Evolutionary conservation across 37 sponge, comb jelly and placozoan species (phyloP), one percentile per base, ranked within the genome.

Genomic region (Cladorhizidae sp.): DNA sequence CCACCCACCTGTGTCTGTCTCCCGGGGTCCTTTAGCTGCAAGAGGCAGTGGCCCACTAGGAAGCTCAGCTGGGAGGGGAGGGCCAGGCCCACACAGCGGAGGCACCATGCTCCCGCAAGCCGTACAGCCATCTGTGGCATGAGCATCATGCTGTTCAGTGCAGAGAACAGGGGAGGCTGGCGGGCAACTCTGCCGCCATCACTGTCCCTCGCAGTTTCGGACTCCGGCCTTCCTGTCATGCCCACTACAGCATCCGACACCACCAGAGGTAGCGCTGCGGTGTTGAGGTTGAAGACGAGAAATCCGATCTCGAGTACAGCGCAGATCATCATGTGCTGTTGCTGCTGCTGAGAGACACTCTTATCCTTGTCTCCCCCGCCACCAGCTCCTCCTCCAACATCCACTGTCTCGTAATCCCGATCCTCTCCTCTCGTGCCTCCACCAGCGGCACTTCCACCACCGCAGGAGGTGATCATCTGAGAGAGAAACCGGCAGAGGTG

Each of bases 41-140:
- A 33, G 49, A 97, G 50, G 78, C 81, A 92, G 74, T 71, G 78
- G 52, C 85, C 91, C 45, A 96, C 57, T 29, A 99, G 84, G 18
- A 51, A 28, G 58, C 89, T 83, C 41, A 96, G 83, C 69, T 96
- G 96, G 14, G 99, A 91, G 39, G 96, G 99, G 17, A 92, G 87
- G 50, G 99, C 90, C 18, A 77, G 51, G 0, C 93, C 95, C 8
- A 93, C 58, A 39, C 92, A 99, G 38, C 82, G 87, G 74, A 96
- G 52, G 35, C 95, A 92, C 97, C 97, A 94, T 18, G 95, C 95
- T 28, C 89, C 95, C 0, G 93, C 90, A 23, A 92, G 84, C 21
- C 96, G 64, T 8, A 86, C 85, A 22, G 88, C 95, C 29, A 55
- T 33, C 43, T 77, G 82, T 49, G 86, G 78, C 79, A 84, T 86